Percentiles rank a stretch among this genome's conserved stretches.
phyloP scores from a whole-genome alignment of 2,797 vertebrate genomes.

The Esox lucius region DNA sequence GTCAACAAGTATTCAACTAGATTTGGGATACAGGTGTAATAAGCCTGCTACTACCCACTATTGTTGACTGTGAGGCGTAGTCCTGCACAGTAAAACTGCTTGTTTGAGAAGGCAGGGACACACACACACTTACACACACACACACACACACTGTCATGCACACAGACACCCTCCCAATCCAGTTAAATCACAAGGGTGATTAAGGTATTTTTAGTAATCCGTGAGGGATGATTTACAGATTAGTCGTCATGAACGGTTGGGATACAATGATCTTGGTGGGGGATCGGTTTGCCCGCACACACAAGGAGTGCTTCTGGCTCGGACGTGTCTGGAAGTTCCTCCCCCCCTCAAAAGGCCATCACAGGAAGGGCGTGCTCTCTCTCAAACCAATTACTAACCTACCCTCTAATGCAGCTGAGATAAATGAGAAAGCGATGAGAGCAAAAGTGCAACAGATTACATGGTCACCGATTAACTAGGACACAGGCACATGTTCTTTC shows the following conservation, averaged over 20 bases:
- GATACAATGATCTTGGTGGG: constrained; percentile 49
- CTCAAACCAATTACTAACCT: not conserved
- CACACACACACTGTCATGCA: constrained; percentile 3
- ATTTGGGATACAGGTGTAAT: not conserved
- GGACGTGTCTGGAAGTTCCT: constrained; percentile 9
- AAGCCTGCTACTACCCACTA: not conserved
- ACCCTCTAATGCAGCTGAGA: not conserved
- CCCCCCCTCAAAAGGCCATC: not conserved
- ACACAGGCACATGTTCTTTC: not conserved
- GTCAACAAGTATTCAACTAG: no score
- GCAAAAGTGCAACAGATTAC: not conserved
- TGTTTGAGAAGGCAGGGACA: constrained; percentile 9
- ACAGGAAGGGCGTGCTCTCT: not conserved
- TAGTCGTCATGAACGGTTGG: constrained; percentile 37
- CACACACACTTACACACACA: not conserved
- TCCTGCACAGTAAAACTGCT: not conserved
- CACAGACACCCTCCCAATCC: constrained; percentile 50
- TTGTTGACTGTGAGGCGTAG: not conserved
- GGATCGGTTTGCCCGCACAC: constrained; percentile 23
- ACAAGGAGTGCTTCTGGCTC: constrained; percentile 31
- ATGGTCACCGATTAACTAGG: not conserved
- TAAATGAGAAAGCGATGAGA: not conserved
- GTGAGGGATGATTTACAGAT: constrained; percentile 62
- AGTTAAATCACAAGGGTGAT: constrained; percentile 58
- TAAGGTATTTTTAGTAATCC: constrained; percentile 75